Evolutionary conservation across 2,797 vertebrate species (phyloP).

Genomic region (Darevskia nairensis): DNA sequence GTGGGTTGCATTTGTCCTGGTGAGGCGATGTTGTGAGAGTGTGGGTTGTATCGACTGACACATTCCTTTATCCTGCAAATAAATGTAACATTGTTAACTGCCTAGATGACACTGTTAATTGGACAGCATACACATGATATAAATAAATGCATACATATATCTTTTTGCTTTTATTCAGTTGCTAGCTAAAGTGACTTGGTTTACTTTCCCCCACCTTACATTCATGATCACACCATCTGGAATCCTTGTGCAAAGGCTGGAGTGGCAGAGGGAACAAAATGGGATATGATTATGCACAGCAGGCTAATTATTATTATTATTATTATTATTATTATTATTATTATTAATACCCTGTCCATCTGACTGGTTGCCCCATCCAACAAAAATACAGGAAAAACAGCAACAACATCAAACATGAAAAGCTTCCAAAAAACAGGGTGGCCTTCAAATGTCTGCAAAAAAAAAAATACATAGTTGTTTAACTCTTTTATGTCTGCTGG

Average conservation of each 20-base stretch:
- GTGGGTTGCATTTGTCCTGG: not conserved
- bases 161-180: not conserved
- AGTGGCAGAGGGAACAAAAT: not conserved
- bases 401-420: too few relatives aligned
- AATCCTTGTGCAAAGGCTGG: not conserved
- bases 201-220: not conserved
- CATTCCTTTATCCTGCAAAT: not conserved
- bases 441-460: too few relatives aligned
- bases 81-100: not conserved
- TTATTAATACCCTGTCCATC: too few relatives aligned
- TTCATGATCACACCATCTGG: not conserved
- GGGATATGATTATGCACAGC: not conserved
- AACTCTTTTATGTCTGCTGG: too few relatives aligned
- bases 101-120: not conserved
- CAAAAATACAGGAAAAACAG: too few relatives aligned
- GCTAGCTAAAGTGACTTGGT: not conserved
- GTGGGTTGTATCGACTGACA: not conserved
- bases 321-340: too few relatives aligned
- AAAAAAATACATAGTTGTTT: too few relatives aligned
- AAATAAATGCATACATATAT: not conserved
- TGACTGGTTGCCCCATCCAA: too few relatives aligned
- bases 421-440: too few relatives aligned
- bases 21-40: not conserved
- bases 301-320: too few relatives aligned
- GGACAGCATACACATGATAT: not conserved